phyloP scores from a whole-genome alignment of 2,113 vertebrate species.

The Phrynosoma platyrhinos region DNA sequence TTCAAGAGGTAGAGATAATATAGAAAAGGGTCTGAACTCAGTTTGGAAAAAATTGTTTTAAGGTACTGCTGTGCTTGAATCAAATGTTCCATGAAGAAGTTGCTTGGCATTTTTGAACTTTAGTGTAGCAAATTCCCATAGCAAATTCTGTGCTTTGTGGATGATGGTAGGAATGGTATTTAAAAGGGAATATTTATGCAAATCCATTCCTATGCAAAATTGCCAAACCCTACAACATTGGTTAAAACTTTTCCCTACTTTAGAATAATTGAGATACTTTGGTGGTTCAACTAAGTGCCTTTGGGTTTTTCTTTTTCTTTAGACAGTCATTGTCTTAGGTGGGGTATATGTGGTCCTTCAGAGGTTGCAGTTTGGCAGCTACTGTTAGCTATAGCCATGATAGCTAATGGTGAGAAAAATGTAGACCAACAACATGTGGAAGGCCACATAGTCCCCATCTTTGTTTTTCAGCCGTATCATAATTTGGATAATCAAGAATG shows the following conservation, averaged over 20 bases:
- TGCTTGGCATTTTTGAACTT: not conserved
- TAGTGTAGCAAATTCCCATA: not conserved
- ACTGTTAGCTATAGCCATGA: too few species aligned
- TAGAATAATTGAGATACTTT: constrained; percentile 32
- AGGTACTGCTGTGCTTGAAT: not conserved
- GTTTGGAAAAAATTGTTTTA: not conserved
- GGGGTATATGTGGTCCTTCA: too few species aligned
- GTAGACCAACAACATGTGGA: too few species aligned
- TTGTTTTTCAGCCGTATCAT: not conserved
- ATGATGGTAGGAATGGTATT: not conserved
- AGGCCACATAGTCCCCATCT: not conserved
- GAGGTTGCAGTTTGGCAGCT: too few species aligned
- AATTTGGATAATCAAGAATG: not conserved
- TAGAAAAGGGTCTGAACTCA: not conserved
- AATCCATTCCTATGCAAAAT: not conserved
- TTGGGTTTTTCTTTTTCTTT: constrained; percentile 49
- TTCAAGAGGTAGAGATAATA: not conserved
- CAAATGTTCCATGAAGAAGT: not conserved
- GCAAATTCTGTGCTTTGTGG: not conserved
- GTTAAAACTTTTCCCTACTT: constrained; percentile 14
- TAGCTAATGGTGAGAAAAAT: too few species aligned
- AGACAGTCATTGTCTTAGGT: constrained; percentile 6
- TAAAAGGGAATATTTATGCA: not conserved
- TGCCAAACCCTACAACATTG: not conserved
- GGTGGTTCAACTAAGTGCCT: constrained; percentile 68